Evolutionary conservation across 2,888 invertebrate species (phyloP).

Genomic region (Heliconius sara): DNA sequence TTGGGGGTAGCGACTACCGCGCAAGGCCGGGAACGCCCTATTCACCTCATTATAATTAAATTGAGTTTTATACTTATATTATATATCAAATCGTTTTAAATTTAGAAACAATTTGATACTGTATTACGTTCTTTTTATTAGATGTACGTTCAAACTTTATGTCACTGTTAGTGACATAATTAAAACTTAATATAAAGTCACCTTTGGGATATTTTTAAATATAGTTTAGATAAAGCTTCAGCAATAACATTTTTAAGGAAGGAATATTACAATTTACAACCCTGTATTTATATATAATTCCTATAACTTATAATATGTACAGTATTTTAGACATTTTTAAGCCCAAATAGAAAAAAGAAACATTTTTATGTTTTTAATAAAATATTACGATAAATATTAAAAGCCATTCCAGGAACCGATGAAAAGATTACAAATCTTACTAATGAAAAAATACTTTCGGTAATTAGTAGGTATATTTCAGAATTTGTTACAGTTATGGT

Average conservation of each 20-base stretch:
- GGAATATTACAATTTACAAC: background rate
- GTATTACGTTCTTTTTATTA: background rate
- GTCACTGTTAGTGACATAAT: too few relatives aligned
- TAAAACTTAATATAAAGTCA: background rate
- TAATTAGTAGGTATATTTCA: background rate
- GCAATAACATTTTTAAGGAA: background rate
- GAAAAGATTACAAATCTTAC: background rate
- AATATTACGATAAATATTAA: background rate
- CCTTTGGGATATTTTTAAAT: background rate
- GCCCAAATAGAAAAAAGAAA: background rate
- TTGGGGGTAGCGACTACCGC: constrained; percentile 47
- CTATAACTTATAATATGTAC: background rate
- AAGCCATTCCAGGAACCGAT: background rate
- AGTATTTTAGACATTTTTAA: background rate
- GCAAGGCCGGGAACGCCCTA: constrained; percentile 50
- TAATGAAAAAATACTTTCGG: background rate
- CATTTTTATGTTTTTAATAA: background rate
- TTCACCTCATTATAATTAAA: constrained; percentile 31
- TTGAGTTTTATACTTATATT: constrained; percentile 19
- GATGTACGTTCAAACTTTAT: background rate
- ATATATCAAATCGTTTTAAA: background rate
- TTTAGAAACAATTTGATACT: background rate
- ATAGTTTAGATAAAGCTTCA: background rate
- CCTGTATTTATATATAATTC: background rate
- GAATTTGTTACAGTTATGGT: background rate